Base-by-base conservation (phyloP, 2,888 invertebrate genomes). In the Acleris emargana region DNA sequence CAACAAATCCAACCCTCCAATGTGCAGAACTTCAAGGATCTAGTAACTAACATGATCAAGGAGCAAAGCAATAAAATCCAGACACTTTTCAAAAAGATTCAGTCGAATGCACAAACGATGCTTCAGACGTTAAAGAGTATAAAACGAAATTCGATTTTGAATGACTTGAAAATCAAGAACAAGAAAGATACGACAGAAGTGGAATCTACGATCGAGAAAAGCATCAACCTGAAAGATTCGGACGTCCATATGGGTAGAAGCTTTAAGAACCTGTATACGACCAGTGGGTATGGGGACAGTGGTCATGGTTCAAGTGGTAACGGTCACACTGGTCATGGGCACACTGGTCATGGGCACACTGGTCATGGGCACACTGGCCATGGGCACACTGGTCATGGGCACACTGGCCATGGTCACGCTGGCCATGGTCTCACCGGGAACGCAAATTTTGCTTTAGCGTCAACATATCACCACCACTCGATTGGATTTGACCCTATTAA, bases 401-500 rank as follows among this genome's bases (percentile, higher is more conserved):
- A 38, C 2, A 82, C 89, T 2, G 86, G 87, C 7, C 91, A 84
- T 68, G 90, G 89, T 47, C 79, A 75, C 0, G 89, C 84, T 52
- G 55, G 54, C 1, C 58, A 66, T 18, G 62, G 58, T 9, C 53
- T 58, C 4, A 67, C 45, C 20, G 68, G 60, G 0, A 83, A 76
- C 59, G 78, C 78, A 1, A 88, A 84, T 68, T 86, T 86, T 70
- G 85, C 80, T 20, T 13, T 38, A 13, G 59, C 69, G 3, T 78
- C 82, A 16, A 83, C 88, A 1, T 91, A 91, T 69, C 91, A 93
- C 70, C 93, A 93, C 67, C 92, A 93, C 73, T 92, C 91, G 1
- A 89, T 93, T 59, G 92, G 92, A n/a, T 90, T 93, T 67, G 93
- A 93, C 79, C 93, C 93, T 9, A 80, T 93, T 57, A 93, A 93